Evolutionary conservation across 2,888 invertebrate species (phyloP), one percentile per base, ranked within the genome.

Genomic region (Melieria picta): DNA sequence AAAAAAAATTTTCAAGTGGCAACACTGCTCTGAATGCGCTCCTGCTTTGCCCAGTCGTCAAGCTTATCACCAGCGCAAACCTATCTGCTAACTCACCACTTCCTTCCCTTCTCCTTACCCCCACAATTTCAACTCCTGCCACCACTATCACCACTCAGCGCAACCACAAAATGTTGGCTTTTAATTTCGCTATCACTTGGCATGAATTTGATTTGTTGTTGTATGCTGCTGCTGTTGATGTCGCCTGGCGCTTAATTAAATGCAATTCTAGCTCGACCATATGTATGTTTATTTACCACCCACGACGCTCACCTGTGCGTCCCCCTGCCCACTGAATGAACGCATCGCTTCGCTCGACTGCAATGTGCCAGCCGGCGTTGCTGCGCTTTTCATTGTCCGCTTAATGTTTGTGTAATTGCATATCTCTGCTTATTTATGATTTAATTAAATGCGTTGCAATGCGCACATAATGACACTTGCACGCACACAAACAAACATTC

Each of bases 381-480:
- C 66, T 77, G 72, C 68, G 60, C 66, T 64, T 67, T 70, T 66
- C 52, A 65, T 56, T 65, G 65, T 70, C 73, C 73, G 71, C 66
- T 77, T 75, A 77, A 74, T 77, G 77, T 76, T 77, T 76, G 74
- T 77, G 75, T 77, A 76, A 77, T 76, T 76, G 75, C 76, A 73
- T 74, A 72, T 72, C 74, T 74, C 72, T 76, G 77, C 75, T 77
- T 77, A 77, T 78, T 78, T 78, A 78, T 76, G 77, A 77, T 78
- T 78, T 77, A 77, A 78, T 78, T 78, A 78, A 78, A 78, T 75
- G 77, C 74, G 72, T 62, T 72, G 72, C 71, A 72, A 73, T 76
- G 72, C 72, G 45, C 46, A 71, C 30, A 7, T n/a, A 43, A 47
- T 30, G 46, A 56, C 58, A 46, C 55, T 61, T 45, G 30, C 46